A percentile compares a stretch with the other conserved stretches of the same genome.
Conservation (phyloP, 2,797 vertebrate species). For the Alauda arvensis region DNA sequence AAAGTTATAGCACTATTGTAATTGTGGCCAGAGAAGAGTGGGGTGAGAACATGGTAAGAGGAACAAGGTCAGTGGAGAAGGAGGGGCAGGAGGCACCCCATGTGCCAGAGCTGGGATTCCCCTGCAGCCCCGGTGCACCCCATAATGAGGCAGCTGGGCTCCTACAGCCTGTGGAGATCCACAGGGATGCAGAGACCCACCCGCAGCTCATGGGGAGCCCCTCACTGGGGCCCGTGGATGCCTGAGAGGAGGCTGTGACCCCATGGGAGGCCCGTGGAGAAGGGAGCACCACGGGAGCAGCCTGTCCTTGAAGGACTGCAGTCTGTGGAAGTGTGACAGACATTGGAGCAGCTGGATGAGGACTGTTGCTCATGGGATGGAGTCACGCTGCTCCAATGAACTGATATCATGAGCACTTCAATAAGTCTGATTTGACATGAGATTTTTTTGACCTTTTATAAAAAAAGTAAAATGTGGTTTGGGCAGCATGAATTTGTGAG, state of each 20-base stretch:
- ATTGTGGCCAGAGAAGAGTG: not conserved
- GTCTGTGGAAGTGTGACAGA: not conserved
- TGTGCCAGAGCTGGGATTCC: rapidly evolving
- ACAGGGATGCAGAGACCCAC: not conserved
- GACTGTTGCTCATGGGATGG: not conserved
- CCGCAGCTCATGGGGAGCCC: rapidly evolving
- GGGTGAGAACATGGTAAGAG: not conserved
- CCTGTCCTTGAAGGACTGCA: not conserved
- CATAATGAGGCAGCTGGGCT: not conserved
- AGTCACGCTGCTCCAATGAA: not conserved
- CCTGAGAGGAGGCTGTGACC: not conserved
- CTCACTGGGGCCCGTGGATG: rapidly evolving
- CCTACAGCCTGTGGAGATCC: not conserved
- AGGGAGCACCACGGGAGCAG: rapidly evolving
- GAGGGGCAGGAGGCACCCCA: not conserved
- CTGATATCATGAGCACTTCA: not conserved
- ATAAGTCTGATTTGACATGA: not conserved
- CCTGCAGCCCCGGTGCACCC: rapidly evolving
- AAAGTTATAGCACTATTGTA: not conserved
- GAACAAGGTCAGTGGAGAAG: not conserved
- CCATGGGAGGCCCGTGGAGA: rapidly evolving
- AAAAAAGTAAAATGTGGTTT: not conserved
- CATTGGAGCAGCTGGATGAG: rapidly evolving
- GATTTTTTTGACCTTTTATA: not conserved
- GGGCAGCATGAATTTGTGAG: not conserved